Evolutionary conservation across 2,797 vertebrate genomes (phyloP).

Genomic region (Mormyrus hasselquistii): DNA sequence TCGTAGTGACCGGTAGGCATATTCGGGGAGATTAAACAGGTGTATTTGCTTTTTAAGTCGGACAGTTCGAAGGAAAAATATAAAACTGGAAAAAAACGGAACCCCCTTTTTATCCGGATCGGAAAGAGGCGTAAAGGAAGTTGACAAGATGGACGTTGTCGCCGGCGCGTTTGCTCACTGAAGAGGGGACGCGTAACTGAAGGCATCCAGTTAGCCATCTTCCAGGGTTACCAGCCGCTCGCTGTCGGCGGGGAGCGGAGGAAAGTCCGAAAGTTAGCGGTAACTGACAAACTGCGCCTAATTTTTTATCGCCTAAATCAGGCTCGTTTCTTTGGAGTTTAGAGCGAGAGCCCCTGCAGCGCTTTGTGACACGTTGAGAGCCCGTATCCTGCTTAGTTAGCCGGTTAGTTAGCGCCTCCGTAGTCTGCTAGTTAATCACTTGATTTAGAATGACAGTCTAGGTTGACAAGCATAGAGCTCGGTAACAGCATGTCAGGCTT

Average conservation of each 20-base stretch:
- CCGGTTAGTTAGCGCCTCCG: neutral
- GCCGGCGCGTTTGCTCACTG: neutral
- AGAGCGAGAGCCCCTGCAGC: neutral
- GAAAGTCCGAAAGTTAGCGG: neutral
- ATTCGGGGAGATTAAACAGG: slow-evolving; percentile 11
- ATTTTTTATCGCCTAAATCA: neutral
- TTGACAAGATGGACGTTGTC: neutral
- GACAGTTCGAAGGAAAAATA: neutral
- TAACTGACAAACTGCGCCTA: neutral
- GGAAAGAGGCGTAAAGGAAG: neutral
- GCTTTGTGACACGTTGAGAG: neutral
- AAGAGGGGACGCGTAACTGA: neutral
- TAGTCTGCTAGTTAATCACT: neutral
- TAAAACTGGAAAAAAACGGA: neutral
- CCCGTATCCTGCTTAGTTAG: neutral
- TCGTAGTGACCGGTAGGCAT: neutral
- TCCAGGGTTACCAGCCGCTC: neutral
- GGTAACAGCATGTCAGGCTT: neutral
- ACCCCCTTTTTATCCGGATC: neutral
- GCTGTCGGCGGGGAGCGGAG: neutral
- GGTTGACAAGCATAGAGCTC: neutral
- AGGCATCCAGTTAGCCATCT: neutral
- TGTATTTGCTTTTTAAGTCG: neutral
- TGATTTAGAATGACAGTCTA: neutral
- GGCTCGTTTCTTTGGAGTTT: neutral